phyloP scores from a whole-genome alignment of 1,140 invertebrate genomes.

The Portunus trituberculatus region DNA sequence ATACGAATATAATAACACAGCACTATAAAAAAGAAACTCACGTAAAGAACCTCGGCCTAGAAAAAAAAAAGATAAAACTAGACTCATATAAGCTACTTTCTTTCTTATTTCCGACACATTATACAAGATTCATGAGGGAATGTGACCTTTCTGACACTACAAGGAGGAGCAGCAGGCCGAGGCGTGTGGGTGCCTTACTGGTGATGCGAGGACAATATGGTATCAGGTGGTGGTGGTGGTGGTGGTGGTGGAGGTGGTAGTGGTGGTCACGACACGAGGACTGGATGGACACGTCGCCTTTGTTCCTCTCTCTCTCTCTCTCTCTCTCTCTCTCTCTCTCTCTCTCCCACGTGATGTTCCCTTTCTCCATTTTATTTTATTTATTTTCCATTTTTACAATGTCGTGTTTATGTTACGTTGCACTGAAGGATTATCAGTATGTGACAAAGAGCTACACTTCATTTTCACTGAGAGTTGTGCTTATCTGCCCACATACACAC shows the following conservation, averaged over 20 bases:
- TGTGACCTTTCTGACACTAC: neutral
- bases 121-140: neutral
- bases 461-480: too few species aligned
- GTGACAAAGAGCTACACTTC: too few species aligned
- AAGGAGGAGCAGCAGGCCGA: neutral
- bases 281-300: neutral
- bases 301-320: neutral
- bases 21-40: neutral
- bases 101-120: too few species aligned
- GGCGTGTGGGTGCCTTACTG: constrained; percentile 8
- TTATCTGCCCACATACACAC: neutral
- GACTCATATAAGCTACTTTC: neutral
- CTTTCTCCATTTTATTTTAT: neutral
- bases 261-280: neutral
- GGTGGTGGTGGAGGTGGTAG: neutral
- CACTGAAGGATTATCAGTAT: neutral
- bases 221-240: neutral
- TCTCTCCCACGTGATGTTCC: neutral
- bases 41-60: neutral
- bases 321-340: neutral
- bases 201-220: neutral
- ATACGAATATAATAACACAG: neutral
- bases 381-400: neutral
- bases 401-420: neutral
- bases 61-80: neutral